Conservation (phyloP, 1,140 invertebrate species). For the Lasaia peninsularis region DNA sequence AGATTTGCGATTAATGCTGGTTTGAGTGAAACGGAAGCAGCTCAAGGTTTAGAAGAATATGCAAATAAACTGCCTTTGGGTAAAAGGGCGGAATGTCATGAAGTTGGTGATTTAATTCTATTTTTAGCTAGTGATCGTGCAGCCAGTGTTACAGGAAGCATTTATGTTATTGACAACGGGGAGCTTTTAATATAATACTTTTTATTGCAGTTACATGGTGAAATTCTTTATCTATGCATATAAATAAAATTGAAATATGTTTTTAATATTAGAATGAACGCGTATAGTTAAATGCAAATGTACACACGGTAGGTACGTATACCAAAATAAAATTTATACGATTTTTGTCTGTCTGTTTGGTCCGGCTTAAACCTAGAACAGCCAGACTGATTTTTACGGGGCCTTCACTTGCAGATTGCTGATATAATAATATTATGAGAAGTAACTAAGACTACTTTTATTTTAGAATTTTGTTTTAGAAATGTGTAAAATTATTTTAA, state of each 20-base stretch:
- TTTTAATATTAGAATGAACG: too few species aligned
- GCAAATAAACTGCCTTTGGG: conserved; percentile 33
- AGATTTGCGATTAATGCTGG: conserved; percentile 78
- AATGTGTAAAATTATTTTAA: too few species aligned
- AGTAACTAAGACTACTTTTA: too few species aligned
- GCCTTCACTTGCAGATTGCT: too few species aligned
- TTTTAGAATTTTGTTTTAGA: too few species aligned
- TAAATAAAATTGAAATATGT: background rate
- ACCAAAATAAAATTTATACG: too few species aligned
- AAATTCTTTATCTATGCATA: background rate
- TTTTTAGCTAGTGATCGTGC: conserved; percentile 90
- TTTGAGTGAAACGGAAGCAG: conserved; percentile 21
- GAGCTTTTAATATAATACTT: conserved; percentile 61
- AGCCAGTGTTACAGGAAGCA: conserved; percentile 89
- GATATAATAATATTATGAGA: too few species aligned
- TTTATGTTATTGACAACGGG: conserved; percentile 90
- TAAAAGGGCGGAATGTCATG: conserved; percentile 71
- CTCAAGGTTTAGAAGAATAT: conserved; percentile 3
- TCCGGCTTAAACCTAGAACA: too few species aligned
- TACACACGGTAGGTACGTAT: too few species aligned
- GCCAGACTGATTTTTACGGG: too few species aligned
- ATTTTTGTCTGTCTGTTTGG: too few species aligned
- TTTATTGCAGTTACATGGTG: background rate
- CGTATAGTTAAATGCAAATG: too few species aligned
- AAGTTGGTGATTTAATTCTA: conserved; percentile 89